phyloP scores from a whole-genome alignment of 2,888 invertebrate genomes.

The Osedax frankpressi region DNA sequence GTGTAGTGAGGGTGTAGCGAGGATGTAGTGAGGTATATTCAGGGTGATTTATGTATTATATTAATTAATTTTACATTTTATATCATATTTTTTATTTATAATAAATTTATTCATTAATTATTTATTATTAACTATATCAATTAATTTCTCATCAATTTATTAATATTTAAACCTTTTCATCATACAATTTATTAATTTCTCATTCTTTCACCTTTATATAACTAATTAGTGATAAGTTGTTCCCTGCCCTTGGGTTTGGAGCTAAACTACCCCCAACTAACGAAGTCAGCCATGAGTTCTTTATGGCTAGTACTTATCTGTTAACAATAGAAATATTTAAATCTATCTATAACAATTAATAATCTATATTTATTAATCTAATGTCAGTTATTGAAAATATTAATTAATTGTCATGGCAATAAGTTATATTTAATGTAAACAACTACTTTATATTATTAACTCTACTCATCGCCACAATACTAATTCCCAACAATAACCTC shows the following conservation, averaged over 20 bases:
- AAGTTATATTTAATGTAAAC: not conserved
- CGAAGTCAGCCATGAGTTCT: conserved; percentile 49
- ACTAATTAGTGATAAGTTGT: conserved; percentile 48
- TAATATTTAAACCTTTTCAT: not conserved
- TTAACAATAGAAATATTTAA: too few species aligned
- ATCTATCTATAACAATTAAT: too few species aligned
- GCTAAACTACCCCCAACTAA: conserved; percentile 50
- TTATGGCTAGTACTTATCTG: conserved; percentile 46
- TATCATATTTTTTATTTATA: not conserved
- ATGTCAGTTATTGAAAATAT: too few species aligned
- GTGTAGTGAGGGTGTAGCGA: too few species aligned
- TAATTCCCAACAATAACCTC: too few species aligned
- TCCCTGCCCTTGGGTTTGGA: conserved; percentile 52
- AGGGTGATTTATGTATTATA: not conserved
- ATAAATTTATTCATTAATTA: not conserved
- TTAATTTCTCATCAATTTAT: not conserved
- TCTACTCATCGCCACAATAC: conserved; percentile 1
- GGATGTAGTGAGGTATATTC: too few species aligned
- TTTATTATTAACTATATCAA: not conserved
- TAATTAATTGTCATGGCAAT: too few species aligned
- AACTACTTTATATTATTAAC: not conserved
- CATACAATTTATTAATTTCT: not conserved
- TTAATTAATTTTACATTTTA: not conserved
- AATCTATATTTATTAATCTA: too few species aligned
- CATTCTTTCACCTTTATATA: not conserved